A percentile compares a stretch with the other conserved stretches of the same genome.
Evolutionary conservation across 2,888 invertebrate genomes (phyloP).

Genomic region (Argyresthia albistria): DNA sequence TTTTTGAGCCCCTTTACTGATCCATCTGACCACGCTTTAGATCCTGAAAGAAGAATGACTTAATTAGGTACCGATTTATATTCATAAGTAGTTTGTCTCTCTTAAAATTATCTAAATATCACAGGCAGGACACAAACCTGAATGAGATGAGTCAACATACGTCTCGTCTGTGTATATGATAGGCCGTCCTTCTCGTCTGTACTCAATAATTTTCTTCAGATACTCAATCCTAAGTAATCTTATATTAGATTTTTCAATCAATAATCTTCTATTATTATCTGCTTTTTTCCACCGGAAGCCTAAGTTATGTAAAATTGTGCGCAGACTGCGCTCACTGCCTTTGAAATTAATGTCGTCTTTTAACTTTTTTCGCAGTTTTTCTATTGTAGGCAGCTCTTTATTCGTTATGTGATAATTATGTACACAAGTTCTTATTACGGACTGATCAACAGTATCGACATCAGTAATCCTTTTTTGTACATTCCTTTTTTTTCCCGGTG

Average conservation of each 20-base stretch:
- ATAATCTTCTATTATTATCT: not conserved
- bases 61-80: no score
- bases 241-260: not conserved
- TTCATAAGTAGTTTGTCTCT: no score
- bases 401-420: not conserved
- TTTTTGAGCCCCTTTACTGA: slow-evolving; percentile 7
- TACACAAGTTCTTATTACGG: no score
- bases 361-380: not conserved
- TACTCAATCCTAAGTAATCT: not conserved
- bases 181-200: not conserved
- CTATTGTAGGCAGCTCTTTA: not conserved
- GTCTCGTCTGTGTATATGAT: slow-evolving; percentile 2
- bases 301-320: not conserved
- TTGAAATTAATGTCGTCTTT: not conserved
- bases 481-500: no score
- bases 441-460: no score
- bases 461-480: no score
- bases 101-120: no score
- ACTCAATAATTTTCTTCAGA: not conserved
- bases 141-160: not conserved
- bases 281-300: slow-evolving; percentile 1
- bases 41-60: no score
- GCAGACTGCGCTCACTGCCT: not conserved
- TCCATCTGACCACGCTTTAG: slow-evolving; percentile 2
- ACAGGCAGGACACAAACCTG: no score